phyloP scores from a whole-genome alignment of 2,888 invertebrate genomes.

The Idaea aversata region DNA sequence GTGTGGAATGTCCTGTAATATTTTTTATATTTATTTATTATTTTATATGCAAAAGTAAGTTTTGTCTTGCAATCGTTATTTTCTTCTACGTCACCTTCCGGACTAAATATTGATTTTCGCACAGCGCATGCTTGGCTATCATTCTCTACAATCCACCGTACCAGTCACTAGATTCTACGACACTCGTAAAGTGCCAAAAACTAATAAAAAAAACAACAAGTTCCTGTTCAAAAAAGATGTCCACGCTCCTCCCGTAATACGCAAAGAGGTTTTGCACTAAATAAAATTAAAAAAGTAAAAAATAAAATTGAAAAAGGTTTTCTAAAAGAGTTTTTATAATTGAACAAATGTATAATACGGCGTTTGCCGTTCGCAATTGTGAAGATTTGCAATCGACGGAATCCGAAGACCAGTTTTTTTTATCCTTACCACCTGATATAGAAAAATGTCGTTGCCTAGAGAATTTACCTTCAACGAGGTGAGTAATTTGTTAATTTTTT shows the following conservation, averaged over 20 bases:
- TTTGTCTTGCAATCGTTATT: not conserved
- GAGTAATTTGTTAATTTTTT: conserved; percentile 31
- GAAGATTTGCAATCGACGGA: conserved; percentile 64
- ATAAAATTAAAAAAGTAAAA: conserved; percentile 36
- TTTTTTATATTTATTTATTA: no score
- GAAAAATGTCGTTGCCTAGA: conserved; percentile 81
- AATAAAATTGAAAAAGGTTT: conserved; percentile 57
- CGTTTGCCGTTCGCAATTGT: conserved; percentile 50
- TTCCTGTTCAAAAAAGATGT: not conserved
- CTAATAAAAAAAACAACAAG: not conserved
- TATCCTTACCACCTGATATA: conserved; percentile 66
- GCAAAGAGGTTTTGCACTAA: conserved; percentile 25
- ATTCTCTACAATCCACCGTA: not conserved
- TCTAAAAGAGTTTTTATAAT: conserved; percentile 36
- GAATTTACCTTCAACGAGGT: conserved; percentile 82
- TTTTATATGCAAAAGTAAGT: no score
- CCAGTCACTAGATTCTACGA: not conserved
- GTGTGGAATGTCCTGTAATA: no score
- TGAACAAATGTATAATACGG: conserved; percentile 70
- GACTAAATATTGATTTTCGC: conserved; percentile 4
- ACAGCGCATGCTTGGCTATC: conserved; percentile 1
- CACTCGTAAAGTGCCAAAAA: not conserved
- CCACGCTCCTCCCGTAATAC: not conserved
- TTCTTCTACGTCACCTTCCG: not conserved
- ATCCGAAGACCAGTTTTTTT: conserved; percentile 65